A percentile compares a stretch with the other conserved stretches of the same genome.
phyloP scores from a whole-genome alignment of 1,140 invertebrate species.

The Ceratina australensis region DNA sequence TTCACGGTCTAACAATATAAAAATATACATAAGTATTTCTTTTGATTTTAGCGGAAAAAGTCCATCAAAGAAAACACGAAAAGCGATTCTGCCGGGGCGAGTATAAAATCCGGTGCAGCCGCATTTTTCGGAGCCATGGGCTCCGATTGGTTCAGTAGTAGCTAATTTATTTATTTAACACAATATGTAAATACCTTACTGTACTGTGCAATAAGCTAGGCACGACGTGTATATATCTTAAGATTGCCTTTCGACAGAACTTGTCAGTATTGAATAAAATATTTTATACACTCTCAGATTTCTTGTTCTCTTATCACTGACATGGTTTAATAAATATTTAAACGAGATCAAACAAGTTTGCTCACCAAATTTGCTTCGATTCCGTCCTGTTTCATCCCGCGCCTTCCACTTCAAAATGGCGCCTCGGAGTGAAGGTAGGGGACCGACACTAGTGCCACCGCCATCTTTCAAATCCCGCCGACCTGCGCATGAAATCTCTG shows the following conservation, averaged over 20 bases:
- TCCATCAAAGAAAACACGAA: slow-evolving; percentile 69
- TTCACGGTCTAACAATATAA: neutral
- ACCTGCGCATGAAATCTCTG: neutral
- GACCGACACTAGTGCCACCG: neutral
- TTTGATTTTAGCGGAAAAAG: slow-evolving; percentile 69
- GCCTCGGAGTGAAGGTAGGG: no score
- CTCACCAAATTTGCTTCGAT: neutral
- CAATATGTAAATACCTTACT: slow-evolving; percentile 47
- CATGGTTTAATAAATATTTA: no score
- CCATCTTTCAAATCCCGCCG: neutral
- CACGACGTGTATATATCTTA: slow-evolving; percentile 49
- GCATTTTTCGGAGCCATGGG: slow-evolving; percentile 89
- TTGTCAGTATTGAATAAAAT: slow-evolving; percentile 34
- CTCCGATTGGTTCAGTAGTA: slow-evolving; percentile 86
- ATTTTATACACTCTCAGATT: slow-evolving; percentile 28
- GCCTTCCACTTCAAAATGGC: no score
- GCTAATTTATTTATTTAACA: slow-evolving; percentile 63
- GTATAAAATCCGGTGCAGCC: slow-evolving; percentile 84
- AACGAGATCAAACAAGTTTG: no score
- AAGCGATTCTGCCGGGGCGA: slow-evolving; percentile 74
- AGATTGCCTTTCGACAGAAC: slow-evolving; percentile 17
- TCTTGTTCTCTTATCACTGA: neutral
- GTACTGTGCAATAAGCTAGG: slow-evolving; percentile 14
- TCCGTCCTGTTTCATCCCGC: neutral
- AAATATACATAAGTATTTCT: neutral